Base-by-base conservation (phyloP, 1,140 invertebrate species). In the Sycobia sp. region DNA sequence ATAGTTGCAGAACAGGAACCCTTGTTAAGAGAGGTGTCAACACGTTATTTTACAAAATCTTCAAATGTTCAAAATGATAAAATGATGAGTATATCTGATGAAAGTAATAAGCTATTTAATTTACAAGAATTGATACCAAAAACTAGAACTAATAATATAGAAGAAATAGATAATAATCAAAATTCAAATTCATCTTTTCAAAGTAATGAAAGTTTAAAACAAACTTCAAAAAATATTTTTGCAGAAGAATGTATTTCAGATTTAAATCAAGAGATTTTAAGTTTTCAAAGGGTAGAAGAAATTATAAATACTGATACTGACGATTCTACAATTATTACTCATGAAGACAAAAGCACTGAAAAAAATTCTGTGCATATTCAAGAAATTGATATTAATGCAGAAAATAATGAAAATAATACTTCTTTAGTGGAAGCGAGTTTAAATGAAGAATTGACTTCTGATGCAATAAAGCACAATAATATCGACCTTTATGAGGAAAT, bases 1-100 rank as follows among this genome's bases (percentile, higher is more conserved):
- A 4, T 1, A 2, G 23, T 7, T 34, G 32, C 27, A 22, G 46
- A 29, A 2, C 14, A 25, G 29, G 49, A 51, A 36, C 3, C 29
- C 46, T 39, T 13, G 1, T 9, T 49, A 39, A 60, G 9, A 29
- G 22, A 18, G 20, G 23, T 14, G 20, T 10, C 22, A 25, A 20
- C 51, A 25, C 2, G 14, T 10, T 54, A 38, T 39, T 41, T 41
- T 54, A 3, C 11, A 54, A 54, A 38, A 27, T 23, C 27, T 3
- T 32, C 9, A 41, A 54, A 23, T 51, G 18, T 7, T 54, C 13
- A 25, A 39, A 54, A 25, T 38, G 36, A 38, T 25, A 39, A 51
- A 22, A 14, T 38, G 11, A 38, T 8, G 1, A 25, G 23, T 20
- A 39, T n/a, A n/a, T n/a, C 0, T 5, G 29, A 29, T 8, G n/a